A percentile compares a stretch with the other conserved stretches of the same genome.
Conservation (phyloP, 2,888 invertebrate species). For the Mythimna ferrago region DNA sequence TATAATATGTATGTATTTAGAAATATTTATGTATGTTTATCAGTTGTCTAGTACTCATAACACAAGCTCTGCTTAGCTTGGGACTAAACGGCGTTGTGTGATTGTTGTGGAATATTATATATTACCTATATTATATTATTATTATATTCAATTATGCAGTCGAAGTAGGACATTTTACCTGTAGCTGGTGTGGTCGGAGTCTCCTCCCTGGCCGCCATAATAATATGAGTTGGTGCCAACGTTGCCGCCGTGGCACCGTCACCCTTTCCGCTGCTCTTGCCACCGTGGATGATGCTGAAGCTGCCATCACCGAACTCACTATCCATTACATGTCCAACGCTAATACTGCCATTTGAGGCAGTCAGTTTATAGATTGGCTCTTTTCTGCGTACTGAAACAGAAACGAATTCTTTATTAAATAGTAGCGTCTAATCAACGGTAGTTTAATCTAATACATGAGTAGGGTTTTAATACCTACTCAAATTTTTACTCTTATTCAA, state of each 20-base stretch:
- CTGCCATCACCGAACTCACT: slow-evolving; percentile 3
- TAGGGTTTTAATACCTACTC: not conserved
- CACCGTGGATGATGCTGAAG: slow-evolving; percentile 42
- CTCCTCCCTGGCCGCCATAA: slow-evolving; percentile 19
- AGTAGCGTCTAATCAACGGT: not conserved
- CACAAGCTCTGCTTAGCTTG: too few relatives aligned
- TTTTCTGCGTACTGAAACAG: not conserved
- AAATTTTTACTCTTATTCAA: too few relatives aligned
- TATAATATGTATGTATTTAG: too few relatives aligned
- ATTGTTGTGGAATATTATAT: too few relatives aligned
- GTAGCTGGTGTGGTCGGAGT: slow-evolving; percentile 18
- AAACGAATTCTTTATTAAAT: not conserved
- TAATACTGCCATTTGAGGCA: slow-evolving; percentile 13
- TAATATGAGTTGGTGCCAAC: slow-evolving; percentile 14
- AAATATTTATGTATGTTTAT: too few relatives aligned
- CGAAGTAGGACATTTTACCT: not conserved
- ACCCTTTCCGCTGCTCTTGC: slow-evolving; percentile 4
- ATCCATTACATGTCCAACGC: not conserved
- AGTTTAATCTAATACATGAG: not conserved
- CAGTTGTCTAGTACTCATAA: too few relatives aligned
- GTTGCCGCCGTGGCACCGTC: slow-evolving; percentile 40
- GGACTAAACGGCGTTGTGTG: too few relatives aligned
- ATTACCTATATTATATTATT: too few relatives aligned
- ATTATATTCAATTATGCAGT: not conserved
- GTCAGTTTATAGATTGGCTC: not conserved